A percentile compares a stretch with the other conserved stretches of the same genome.
phyloP scores from a whole-genome alignment of 1,140 invertebrate genomes.

The Megalopta genalis region DNA sequence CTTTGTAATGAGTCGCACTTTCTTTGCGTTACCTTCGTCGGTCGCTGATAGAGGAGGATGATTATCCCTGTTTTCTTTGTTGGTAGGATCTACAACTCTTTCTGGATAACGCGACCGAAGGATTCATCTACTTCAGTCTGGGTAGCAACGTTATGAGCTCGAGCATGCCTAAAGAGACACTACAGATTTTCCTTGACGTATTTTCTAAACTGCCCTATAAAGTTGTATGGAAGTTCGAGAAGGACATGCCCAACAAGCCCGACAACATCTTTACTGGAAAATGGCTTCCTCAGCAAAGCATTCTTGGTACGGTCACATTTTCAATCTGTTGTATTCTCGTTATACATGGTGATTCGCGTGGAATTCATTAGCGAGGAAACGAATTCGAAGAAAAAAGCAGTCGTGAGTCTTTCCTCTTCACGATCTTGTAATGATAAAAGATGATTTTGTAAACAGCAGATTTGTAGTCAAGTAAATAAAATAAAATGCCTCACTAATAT shows the following conservation, averaged over 20 bases:
- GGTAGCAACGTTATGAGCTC: constrained; percentile 76
- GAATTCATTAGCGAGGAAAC: too few species aligned
- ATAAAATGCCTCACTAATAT: too few species aligned
- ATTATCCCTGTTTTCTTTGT: neutral
- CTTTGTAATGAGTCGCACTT: too few species aligned
- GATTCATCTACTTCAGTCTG: constrained; percentile 83
- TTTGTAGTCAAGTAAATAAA: too few species aligned
- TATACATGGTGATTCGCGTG: too few species aligned
- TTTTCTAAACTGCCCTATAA: constrained; percentile 73
- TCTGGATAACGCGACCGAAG: constrained; percentile 77
- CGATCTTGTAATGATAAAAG: too few species aligned
- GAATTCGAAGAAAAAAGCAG: too few species aligned
- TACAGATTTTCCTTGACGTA: constrained; percentile 76
- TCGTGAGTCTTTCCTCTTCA: too few species aligned
- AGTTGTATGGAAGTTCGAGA: constrained; percentile 67
- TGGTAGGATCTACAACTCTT: constrained; percentile 76
- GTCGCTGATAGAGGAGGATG: neutral
- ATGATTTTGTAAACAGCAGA: too few species aligned
- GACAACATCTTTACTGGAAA: constrained; percentile 71
- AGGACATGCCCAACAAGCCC: constrained; percentile 9
- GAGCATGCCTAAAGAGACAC: constrained; percentile 57
- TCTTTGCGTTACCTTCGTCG: neutral
- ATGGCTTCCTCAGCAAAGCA: constrained; percentile 76
- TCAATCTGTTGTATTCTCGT: too few species aligned
- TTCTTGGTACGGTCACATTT: constrained; percentile 62